Evolutionary conservation across 2,113 vertebrate species (phyloP).

Genomic region (Zootoca vivipara): DNA sequence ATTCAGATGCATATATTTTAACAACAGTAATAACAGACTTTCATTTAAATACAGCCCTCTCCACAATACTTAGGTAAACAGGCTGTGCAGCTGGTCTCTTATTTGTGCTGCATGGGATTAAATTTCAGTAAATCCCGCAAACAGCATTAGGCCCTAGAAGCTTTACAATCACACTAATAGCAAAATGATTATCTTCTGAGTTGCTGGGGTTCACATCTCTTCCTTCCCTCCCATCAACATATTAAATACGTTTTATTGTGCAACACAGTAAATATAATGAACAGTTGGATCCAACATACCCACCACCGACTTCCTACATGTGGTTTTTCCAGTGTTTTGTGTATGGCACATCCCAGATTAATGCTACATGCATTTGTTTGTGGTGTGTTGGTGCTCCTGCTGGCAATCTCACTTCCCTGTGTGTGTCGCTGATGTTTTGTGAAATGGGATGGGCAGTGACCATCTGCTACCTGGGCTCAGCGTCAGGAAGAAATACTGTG

Average conservation of each 20-base stretch:
- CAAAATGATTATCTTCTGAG: constrained; percentile 15
- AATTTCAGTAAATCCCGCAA: constrained; percentile 23
- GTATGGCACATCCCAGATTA: not conserved
- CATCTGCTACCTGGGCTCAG: not conserved
- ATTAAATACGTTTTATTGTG: not conserved
- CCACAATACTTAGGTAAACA: not conserved
- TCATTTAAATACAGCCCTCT: fast-evolving
- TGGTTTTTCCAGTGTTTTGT: not conserved
- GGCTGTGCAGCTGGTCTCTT: not conserved
- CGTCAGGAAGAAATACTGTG: not conserved
- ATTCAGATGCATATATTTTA: not conserved
- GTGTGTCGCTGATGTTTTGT: not conserved
- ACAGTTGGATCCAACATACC: not conserved
- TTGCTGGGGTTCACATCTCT: not conserved
- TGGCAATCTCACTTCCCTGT: not conserved
- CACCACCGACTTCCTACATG: not conserved
- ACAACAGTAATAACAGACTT: not conserved
- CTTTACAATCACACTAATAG: constrained; percentile 20
- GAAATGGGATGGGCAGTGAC: not conserved
- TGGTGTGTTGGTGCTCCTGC: not conserved
- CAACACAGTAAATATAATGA: not conserved
- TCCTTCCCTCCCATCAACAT: not conserved
- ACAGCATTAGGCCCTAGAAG: not conserved
- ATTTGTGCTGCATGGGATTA: not conserved
- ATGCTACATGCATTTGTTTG: not conserved